These are phyloP conservation scores for Notolepis coatsorum DNA, from an alignment of 2,797 vertebrate species.

Conservation along the genomic window DNA sequence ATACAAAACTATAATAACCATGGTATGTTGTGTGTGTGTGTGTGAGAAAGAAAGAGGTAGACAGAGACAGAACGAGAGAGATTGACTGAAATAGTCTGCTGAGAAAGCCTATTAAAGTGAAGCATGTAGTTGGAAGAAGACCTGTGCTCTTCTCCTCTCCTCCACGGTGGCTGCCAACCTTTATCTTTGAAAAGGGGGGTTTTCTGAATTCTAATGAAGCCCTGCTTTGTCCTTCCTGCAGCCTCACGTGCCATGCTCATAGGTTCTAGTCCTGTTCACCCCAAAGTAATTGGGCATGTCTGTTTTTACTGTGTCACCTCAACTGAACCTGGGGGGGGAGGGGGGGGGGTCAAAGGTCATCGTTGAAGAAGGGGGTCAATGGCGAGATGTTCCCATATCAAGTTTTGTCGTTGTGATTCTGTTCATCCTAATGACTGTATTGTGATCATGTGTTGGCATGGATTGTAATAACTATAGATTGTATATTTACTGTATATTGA, in stretches of 20 bases:
- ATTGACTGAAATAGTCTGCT: slow-evolving; percentile 26
- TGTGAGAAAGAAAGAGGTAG: slow-evolving; percentile 7
- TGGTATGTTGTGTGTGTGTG: neutral
- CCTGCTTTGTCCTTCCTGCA: slow-evolving; percentile 68
- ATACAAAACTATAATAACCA: too few species aligned
- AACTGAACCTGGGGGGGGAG: slow-evolving; percentile 67
- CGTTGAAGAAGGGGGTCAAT: slow-evolving; percentile 65
- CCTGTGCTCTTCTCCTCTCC: slow-evolving; percentile 62
- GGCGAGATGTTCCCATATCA: slow-evolving; percentile 64
- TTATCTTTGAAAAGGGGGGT: slow-evolving; percentile 74
- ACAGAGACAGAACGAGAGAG: slow-evolving; percentile 26
- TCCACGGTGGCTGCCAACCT: slow-evolving; percentile 75
- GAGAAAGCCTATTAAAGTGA: slow-evolving; percentile 55
- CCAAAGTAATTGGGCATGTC: slow-evolving; percentile 73
- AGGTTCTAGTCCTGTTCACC: slow-evolving; percentile 63
- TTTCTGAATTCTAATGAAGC: slow-evolving; percentile 78
- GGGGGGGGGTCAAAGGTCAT: slow-evolving; percentile 80
- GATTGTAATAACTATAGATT: too few species aligned
- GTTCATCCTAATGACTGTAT: slow-evolving; percentile 43
- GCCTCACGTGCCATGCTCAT: slow-evolving; percentile 64
- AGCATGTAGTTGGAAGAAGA: slow-evolving; percentile 68
- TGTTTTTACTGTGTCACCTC: slow-evolving; percentile 46
- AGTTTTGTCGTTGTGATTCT: slow-evolving; percentile 50
- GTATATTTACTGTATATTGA: too few species aligned
- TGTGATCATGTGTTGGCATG: slow-evolving; percentile 31